Base-by-base conservation (phyloP, 2,113 vertebrate genomes). In the Pollachius pollachius region DNA sequence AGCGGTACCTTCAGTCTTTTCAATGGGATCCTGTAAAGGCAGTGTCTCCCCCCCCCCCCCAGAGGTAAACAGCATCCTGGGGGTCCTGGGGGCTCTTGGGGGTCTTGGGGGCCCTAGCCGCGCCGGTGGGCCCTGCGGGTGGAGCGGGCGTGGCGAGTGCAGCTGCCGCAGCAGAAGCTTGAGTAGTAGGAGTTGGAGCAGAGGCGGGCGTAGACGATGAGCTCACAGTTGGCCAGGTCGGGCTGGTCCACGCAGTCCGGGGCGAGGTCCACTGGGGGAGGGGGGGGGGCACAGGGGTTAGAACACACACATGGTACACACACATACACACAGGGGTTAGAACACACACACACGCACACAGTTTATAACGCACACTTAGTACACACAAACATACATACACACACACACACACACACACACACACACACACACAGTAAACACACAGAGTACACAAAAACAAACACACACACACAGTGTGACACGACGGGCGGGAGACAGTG, bases 161-260 rank as follows among this genome's bases (percentile, higher is more conserved):
- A 99, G 91, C 95, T 99, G 72, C 96, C 94, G 0, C 97, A 99
- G 91, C 97, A 99, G 92, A 99, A 99, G 73, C 94, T 95, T 82
- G 94, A 93, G 72, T 95, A 98, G 75, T 99, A 99, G 0, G 90
- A 87, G 1, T 95, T 96, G 61, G 85, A 70, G 83, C 97, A 99
- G 34, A 99, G 94, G 23, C 93, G 94, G 67, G 97, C 95, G 77
- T 94, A 93, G 54, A 99, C 85, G 19, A 99, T 95, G 82, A 99
- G 87, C 15, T 91, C 88, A 52, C 97, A 99, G 88, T 99, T 99
- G 79, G 97, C 97, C 0, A 98, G 90, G 15, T 99, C 94, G 0
- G 95, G 93, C 79, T 94, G 95, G 87, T 99, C 97, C 74, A 91
- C 83, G 0, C 97, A 99, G 6, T 92, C 91, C 0, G 85, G 83